These are phyloP conservation scores for Drosophila repleta DNA, from an alignment of 1,140 invertebrate genomes.

Conservation along the genomic window DNA sequence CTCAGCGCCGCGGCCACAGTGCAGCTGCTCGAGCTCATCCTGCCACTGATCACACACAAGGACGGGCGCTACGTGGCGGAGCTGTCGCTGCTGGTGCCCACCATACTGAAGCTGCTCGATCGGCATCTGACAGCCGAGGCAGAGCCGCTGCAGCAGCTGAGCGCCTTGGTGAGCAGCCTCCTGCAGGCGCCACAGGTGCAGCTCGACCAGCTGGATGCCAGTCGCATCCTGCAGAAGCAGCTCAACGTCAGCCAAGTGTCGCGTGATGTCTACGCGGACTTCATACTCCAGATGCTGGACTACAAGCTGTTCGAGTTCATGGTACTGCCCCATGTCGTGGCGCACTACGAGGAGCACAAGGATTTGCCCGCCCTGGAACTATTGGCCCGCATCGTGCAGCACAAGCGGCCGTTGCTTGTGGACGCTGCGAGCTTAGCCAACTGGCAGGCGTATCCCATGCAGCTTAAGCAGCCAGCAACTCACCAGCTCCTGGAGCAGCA, in stretches of 20 bases:
- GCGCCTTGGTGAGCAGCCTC: conserved; percentile 53
- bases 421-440: conserved; percentile 86
- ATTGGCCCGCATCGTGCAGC: conserved; percentile 88
- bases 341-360: conserved; percentile 86
- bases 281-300: conserved; percentile 87
- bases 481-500: conserved; percentile 44
- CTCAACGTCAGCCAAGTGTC: conserved; percentile 84
- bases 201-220: conserved; percentile 89
- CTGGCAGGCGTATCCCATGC: conserved; percentile 88
- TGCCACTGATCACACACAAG: conserved; percentile 86
- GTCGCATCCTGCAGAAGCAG: conserved; percentile 87
- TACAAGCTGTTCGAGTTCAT: conserved; percentile 90
- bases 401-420: conserved; percentile 87
- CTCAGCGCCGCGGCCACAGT: conserved; percentile 14
- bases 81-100: conserved; percentile 84
- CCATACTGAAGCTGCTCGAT: conserved; percentile 86
- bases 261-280: conserved; percentile 86
- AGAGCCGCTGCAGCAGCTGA: conserved; percentile 38
- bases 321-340: conserved; percentile 88
- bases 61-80: conserved; percentile 87
- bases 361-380: conserved; percentile 86
- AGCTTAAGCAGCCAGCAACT: conserved; percentile 84
- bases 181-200: conserved; percentile 84
- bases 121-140: not conserved
- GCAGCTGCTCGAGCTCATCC: conserved; percentile 84